These are phyloP conservation scores for Scaptodrosophila latifasciaeformis DNA, from an alignment of 2,888 invertebrate genomes.

Conservation along the genomic window DNA sequence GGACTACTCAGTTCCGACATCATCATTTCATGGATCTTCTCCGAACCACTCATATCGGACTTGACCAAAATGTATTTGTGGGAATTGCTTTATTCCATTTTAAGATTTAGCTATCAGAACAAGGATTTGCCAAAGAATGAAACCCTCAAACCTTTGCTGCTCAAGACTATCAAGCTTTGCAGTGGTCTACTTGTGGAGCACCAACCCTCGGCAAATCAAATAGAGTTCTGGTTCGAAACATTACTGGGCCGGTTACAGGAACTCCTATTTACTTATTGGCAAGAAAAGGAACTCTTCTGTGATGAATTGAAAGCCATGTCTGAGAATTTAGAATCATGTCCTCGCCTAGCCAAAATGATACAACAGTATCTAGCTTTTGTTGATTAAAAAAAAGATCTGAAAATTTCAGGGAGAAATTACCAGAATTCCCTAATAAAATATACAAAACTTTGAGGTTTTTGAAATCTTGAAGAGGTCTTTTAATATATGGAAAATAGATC, in stretches of 20 bases:
- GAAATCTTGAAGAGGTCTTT: conserved; percentile 16
- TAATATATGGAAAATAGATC: no score
- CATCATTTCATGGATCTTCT: conserved; percentile 37
- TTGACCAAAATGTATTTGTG: conserved; percentile 40
- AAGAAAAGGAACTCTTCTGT: conserved; percentile 21
- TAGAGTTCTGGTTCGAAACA: conserved; percentile 41
- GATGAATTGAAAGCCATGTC: conserved; percentile 15
- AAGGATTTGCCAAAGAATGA: neutral
- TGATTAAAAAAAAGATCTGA: no score
- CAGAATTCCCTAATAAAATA: no score
- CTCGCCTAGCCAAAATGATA: neutral
- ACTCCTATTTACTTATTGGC: conserved; percentile 27
- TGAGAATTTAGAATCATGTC: neutral
- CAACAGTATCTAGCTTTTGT: neutral
- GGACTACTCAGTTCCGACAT: conserved; percentile 10
- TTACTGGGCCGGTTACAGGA: conserved; percentile 34
- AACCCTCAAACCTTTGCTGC: conserved; percentile 16
- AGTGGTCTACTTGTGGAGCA: conserved; percentile 13
- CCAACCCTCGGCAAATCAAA: neutral
- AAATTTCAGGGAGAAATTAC: no score
- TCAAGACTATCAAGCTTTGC: conserved; percentile 21
- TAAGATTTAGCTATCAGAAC: conserved; percentile 15
- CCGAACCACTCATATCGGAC: conserved; percentile 18
- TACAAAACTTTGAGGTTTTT: neutral
- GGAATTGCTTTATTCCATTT: conserved; percentile 32